Base-by-base conservation (phyloP, 2,888 invertebrate species). In the Tachystola acroxantha region DNA sequence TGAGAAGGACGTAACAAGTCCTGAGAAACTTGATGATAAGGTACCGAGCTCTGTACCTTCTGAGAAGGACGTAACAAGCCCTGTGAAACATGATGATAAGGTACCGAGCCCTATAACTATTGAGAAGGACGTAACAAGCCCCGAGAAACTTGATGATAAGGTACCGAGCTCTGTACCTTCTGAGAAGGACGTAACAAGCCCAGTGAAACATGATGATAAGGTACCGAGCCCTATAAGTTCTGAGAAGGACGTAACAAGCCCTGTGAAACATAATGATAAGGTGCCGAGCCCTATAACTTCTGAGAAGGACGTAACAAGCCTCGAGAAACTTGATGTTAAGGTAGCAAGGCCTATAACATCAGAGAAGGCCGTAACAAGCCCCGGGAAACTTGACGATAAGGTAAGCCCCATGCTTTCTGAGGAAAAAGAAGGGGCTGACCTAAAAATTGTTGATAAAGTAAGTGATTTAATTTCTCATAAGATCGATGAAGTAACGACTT, bases 1-100 rank as follows among this genome's bases (percentile, higher is more conserved):
- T 11, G 16, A 26, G 1, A 40, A 45, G 0, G 46, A 47, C 13
- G 33, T 34, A 5, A 10, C 39, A 1, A 50, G 44, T 22, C 10
- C 14, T 1, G 9, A 32, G 1, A 36, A 41, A 10, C 10, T 9
- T 2, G 32, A 32, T 0, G 43, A 42, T 0, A 46, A 42, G n/a
- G 28, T 2, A 0, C 29, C 38, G n/a, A 42, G 39, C 10, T 37
- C 30, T n/a, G n/a, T n/a, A n/a, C n/a, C n/a, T n/a, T n/a, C n/a
- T n/a, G n/a, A n/a, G n/a, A n/a, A n/a, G n/a, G n/a, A n/a, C n/a
- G n/a, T n/a, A n/a, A n/a, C n/a, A n/a, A n/a, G n/a, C n/a, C n/a
- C n/a, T n/a, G n/a, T n/a, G n/a, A n/a, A n/a, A n/a, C n/a, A n/a
- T n/a, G n/a, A n/a, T n/a, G n/a, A n/a, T n/a, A n/a, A n/a, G n/a